A percentile compares a stretch with the other conserved stretches of the same genome.
phyloP scores from a whole-genome alignment of 2,888 invertebrate genomes.

The Notodonta ziczac region DNA sequence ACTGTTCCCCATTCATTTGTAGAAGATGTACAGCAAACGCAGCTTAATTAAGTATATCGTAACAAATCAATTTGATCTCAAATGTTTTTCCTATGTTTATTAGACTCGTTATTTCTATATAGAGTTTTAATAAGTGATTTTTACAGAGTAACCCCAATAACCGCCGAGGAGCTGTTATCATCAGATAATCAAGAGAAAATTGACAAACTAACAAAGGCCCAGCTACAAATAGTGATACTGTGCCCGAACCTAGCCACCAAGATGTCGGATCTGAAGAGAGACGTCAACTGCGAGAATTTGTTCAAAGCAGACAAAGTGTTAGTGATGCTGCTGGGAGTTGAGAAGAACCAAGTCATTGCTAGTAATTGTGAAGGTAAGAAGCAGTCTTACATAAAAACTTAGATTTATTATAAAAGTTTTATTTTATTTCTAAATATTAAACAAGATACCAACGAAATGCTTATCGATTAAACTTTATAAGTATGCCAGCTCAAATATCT shows the following conservation, averaged over 20 bases:
- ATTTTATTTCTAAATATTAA: not conserved
- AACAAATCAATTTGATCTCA: too few species aligned
- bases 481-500: not conserved
- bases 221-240: constrained; percentile 91
- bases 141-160: constrained; percentile 89
- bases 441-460: constrained; percentile 12
- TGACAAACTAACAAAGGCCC: constrained; percentile 86
- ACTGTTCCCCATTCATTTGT: not conserved
- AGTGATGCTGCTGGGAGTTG: constrained; percentile 92
- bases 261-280: constrained; percentile 82
- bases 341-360: constrained; percentile 88
- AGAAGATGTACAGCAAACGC: too few species aligned
- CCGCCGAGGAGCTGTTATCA: constrained; percentile 88
- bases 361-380: constrained; percentile 87
- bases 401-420: too few species aligned
- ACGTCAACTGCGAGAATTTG: constrained; percentile 82
- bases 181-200: constrained; percentile 78
- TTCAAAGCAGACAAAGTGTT: constrained; percentile 89
- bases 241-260: constrained; percentile 90
- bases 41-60: too few species aligned
- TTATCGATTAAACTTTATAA: not conserved
- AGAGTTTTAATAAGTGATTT: not conserved
- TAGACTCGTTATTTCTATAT: not conserved
- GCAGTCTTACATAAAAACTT: too few species aligned
- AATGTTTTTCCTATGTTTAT: too few species aligned